Evolutionary conservation across 1,140 invertebrate species (phyloP), one percentile per base, ranked within the genome.

Genomic region (Tetramorium parvispinum): DNA sequence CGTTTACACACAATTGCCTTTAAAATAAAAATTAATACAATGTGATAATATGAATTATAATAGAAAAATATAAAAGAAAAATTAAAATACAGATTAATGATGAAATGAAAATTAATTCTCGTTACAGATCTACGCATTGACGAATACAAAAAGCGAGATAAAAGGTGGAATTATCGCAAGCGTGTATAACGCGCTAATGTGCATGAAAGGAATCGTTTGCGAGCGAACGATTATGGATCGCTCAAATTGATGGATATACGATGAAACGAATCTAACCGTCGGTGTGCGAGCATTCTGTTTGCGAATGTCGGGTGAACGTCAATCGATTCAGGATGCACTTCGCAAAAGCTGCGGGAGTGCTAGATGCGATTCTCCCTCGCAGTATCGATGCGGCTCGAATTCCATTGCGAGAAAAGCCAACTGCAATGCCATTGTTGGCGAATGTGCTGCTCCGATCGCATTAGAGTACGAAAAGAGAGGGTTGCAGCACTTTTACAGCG

Each of bases 241-340:
- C n/a, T 83, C 51, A 71, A 86, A 83, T 83, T 68, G 65, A 70
- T 86, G 78, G 77, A 86, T 59, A 78, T 32, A 37, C 13, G 37
- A 57, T 46, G 32, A 63, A 90, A 90, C 88, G 73, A 61, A 65
- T 89, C 88, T 89, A 79, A 89, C 63, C 59, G 73, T 75, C 88
- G 71, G 59, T 24, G 75, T 75, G 88, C 59, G 86, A 81, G 87
- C 87, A 94, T 93, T 92, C 93, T 92, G 91, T 93, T 94, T 91
- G 91, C 87, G 89, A 89, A 88, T 57, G 32, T 49, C 16, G 18
- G 11, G 71, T 21, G 63, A 66, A 40, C 24, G 40, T 59, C 86
- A 82, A 90, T 88, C 68, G 87, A 91, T 92, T 93, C 91, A 91
- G 91, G 89, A 93, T 92, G 85, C 88, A 85, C 89, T 46, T 85